Evolutionary conservation across 2,888 invertebrate species (phyloP), one percentile per base, ranked within the genome.

Genomic region (Mamestra brassicae): DNA sequence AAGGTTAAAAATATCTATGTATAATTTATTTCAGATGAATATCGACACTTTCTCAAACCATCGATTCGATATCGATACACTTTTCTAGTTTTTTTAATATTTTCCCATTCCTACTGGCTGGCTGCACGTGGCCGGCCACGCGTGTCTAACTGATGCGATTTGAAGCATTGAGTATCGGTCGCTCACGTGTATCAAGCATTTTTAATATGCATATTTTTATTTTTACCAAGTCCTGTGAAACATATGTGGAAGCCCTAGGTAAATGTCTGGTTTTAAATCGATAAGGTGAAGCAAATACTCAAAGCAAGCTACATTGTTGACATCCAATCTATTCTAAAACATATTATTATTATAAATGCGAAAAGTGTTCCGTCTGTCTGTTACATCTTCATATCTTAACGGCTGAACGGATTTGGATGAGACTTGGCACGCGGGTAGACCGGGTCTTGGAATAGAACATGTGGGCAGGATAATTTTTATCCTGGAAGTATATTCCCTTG

Each of bases 121-220:
- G 58, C 26, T 15, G 83, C 87, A 85, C 83, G 87, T 87, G 85
- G 67, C 36, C 13, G 54, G 34, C 74, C 79, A 87, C 76, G 89
- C 88, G 87, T 88, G 74, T 70, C 89, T 74, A 89, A 90, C 83
- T 82, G 84, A 83, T 87, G 85, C 85, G 85, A 88, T 86, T 87
- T 78, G 78, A 84, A 83, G 78, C 87, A 84, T 80, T 86, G 78
- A 82, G 74, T 83, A 83, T 78, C 81, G 74, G 45, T 36, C 74
- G 84, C 69, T 85, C 90, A 89, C 89, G 87, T 88, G 84, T 79
- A 69, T 64, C 67, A 71, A 64, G 60, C 68, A 70, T 60, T 79
- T 83, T 81, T 58, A 62, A 58, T 55, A 71, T 68, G 66, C 61
- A 70, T 71, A 71, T 73, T 64, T 80, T 45, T 61, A 68, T 72